phyloP scores from a whole-genome alignment of 2,797 vertebrate genomes.

The Geotrypetes seraphini region DNA sequence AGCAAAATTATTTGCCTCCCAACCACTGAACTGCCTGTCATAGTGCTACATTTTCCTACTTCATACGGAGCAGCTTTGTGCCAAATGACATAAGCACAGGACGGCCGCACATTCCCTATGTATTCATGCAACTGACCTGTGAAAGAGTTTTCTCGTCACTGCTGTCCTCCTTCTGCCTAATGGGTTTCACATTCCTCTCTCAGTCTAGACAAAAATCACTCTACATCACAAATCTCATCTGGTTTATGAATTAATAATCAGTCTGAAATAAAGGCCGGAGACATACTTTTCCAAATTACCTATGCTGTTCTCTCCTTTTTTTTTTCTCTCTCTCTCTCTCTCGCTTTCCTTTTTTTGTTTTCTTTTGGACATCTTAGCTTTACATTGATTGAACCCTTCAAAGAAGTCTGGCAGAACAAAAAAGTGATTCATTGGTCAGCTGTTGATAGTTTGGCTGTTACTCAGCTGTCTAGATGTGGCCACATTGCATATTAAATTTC shows the following conservation, averaged over 20 bases:
- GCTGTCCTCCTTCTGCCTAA: constrained; percentile 34
- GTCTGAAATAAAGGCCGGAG: constrained; percentile 44
- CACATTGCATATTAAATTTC: constrained; percentile 46
- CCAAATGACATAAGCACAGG: no score
- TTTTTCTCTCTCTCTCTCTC: no score
- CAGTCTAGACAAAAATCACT: constrained; percentile 62
- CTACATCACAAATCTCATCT: constrained; percentile 46
- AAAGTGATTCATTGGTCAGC: constrained; percentile 40
- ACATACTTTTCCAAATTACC: constrained; percentile 50
- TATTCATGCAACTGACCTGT: constrained; percentile 16
- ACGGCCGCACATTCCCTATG: constrained; percentile 3
- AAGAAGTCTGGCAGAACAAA: constrained; percentile 26
- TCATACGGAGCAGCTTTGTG: no score
- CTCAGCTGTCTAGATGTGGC: constrained; percentile 54
- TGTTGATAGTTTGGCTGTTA: constrained; percentile 50
- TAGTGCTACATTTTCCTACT: no score
- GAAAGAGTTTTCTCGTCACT: constrained; percentile 29
- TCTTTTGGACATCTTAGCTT: constrained; percentile 38
- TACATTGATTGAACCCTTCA: constrained; percentile 40
- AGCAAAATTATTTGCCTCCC: no score
- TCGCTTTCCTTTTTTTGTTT: no score
- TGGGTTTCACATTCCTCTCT: constrained; percentile 51
- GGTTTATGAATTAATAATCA: constrained; percentile 49
- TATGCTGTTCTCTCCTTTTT: constrained; percentile 31
- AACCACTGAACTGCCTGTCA: no score